Percentiles rank a stretch among this genome's conserved stretches.
Evolutionary conservation across 2,888 invertebrate genomes (phyloP).

Genomic region (Sphaeridia pumilis): DNA sequence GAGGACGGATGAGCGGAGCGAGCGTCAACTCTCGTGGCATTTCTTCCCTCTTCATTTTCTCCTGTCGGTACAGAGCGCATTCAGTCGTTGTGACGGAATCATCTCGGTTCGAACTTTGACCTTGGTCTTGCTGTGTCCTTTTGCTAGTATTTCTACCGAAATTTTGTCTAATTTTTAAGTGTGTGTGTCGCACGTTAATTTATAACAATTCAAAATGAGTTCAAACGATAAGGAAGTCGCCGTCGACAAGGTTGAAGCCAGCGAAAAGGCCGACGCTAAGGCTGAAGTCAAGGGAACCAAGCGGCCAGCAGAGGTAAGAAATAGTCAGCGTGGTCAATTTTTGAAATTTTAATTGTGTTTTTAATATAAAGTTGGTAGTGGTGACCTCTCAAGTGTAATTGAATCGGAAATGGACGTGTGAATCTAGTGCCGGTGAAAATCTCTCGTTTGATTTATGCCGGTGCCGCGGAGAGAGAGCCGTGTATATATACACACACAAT

Average conservation of each 20-base stretch:
- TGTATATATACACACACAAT: neutral
- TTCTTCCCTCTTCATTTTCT: conserved; percentile 2
- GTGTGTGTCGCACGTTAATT: neutral
- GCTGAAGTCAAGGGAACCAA: conserved; percentile 76
- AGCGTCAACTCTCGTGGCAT: neutral
- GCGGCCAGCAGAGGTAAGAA: conserved; percentile 75
- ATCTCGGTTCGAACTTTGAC: neutral
- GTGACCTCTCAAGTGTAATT: neutral
- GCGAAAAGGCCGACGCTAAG: conserved; percentile 65
- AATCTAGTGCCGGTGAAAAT: neutral
- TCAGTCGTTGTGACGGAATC: neutral
- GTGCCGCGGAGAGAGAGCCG: too few species aligned
- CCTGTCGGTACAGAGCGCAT: neutral
- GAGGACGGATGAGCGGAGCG: neutral
- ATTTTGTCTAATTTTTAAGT: conserved; percentile 8
- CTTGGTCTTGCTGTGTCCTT: neutral
- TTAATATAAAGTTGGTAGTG: neutral
- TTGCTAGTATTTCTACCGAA: neutral
- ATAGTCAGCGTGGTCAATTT: conserved; percentile 4
- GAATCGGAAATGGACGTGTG: neutral
- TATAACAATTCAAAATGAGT: conserved; percentile 48
- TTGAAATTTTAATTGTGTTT: neutral
- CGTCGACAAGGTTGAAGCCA: conserved; percentile 62
- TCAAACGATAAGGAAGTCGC: conserved; percentile 72
- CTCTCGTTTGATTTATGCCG: too few species aligned